These are phyloP conservation scores for Hydropotes inermis DNA, from an alignment of 2,113 vertebrate genomes.

Conservation along the genomic window DNA sequence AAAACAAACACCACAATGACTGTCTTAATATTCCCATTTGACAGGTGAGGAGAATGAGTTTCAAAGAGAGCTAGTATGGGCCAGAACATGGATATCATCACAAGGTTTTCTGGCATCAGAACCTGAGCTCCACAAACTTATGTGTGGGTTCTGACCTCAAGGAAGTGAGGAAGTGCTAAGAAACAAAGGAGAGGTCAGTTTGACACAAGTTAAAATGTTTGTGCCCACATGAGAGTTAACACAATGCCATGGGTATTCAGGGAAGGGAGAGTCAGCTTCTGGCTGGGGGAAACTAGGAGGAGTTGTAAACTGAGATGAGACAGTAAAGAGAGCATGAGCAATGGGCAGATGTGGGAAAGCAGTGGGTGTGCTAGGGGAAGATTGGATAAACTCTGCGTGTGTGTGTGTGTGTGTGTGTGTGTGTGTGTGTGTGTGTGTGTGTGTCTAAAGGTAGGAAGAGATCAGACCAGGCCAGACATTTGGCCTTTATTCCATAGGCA, in stretches of 20 bases:
- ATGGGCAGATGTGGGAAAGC: slow-evolving; percentile 62
- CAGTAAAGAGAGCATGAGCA: not conserved
- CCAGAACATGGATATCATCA: not conserved
- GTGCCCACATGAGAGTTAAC: not conserved
- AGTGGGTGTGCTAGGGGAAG: slow-evolving; percentile 59
- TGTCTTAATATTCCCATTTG: not conserved
- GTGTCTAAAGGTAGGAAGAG: slow-evolving; percentile 59
- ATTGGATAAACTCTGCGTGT: slow-evolving; percentile 39
- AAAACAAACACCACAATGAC: not conserved
- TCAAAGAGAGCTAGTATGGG: not conserved
- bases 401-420: not conserved
- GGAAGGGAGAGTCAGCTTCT: not conserved
- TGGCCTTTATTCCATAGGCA: slow-evolving; percentile 63
- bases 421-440: not conserved
- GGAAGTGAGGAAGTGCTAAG: slow-evolving; percentile 24
- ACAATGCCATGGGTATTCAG: not conserved
- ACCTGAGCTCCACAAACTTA: not conserved
- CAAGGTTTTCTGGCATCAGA: slow-evolving; percentile 13
- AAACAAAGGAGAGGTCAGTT: slow-evolving; percentile 14
- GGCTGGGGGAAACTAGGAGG: slow-evolving; percentile 5
- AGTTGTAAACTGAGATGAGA: not conserved
- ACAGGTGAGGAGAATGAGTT: not conserved
- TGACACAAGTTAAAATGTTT: not conserved
- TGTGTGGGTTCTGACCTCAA: not conserved
- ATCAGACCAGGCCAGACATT: slow-evolving; percentile 48